Evolutionary conservation across 1,140 invertebrate genomes (phyloP), one percentile per base, ranked within the genome.

Genomic region (Pseudomyrmex concolor): DNA sequence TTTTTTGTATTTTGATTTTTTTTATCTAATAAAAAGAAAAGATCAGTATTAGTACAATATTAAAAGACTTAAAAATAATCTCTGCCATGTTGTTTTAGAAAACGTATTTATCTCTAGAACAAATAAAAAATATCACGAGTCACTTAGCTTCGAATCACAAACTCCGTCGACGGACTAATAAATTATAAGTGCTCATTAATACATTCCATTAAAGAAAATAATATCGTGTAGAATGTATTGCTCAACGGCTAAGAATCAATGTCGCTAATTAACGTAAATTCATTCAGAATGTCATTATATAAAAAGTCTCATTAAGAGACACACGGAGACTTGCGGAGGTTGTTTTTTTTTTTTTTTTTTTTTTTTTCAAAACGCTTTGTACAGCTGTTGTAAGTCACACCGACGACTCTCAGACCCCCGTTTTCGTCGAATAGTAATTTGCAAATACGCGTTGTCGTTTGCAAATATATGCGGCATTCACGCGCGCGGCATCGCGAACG

Each of bases 391-490:
- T 68, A 59, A 70, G 17, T 13, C 34, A 34, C 34, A 34, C 34
- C 34, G 9, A 43, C 64, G 45, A 59, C 76, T 80, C 54, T 80
- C 43, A 43, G 71, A n/a, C 8, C 19, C 19, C 19, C 45, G 59
- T 71, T 80, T 59, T 59, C 43, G 19, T 19, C 66, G 54, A n/a
- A 8, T 34, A 7, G 76, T 54, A 71, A 85, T 76, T 63, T 60
- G 45, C 77, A 48, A 78, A 70, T 77, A 77, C 76, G n/a, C 45
- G 34, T 57, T 34, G 50, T 80, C 51, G 50, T 86, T 73, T 59
- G 55, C 67, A 63, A 77, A 48, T 70, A 50, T 50, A 60, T 59
- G 15, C 60, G 51, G 19, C 34, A 43, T 34, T 57, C 13, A 0
- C 7, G 51, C 70, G 54, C 2, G 25, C 25, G 25, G 57, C 54